These are phyloP conservation scores for Bombus impatiens DNA, from an alignment of 1,140 invertebrate species.

Conservation along the genomic window DNA sequence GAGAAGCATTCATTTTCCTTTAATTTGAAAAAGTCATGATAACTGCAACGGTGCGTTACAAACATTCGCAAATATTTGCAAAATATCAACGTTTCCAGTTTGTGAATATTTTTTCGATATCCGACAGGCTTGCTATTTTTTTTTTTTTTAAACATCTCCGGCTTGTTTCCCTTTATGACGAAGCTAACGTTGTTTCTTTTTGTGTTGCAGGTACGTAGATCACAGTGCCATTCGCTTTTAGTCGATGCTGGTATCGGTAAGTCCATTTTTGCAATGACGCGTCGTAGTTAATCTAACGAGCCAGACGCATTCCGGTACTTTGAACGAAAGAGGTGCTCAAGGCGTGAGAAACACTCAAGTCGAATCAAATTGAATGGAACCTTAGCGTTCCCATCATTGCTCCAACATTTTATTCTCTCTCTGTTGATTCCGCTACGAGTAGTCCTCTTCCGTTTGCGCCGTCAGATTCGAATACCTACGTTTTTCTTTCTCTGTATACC, in stretches of 20 bases:
- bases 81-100: not conserved
- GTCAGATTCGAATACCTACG: not conserved
- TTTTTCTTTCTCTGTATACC: not conserved
- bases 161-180: not conserved
- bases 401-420: conserved; percentile 20
- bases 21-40: not conserved
- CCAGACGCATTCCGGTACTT: conserved; percentile 28
- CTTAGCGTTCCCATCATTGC: conserved; percentile 17
- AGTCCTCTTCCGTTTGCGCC: not conserved
- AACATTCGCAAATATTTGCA: too few species aligned
- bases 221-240: conserved; percentile 12
- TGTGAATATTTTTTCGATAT: not conserved
- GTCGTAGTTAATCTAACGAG: conserved; percentile 38
- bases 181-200: conserved; percentile 11
- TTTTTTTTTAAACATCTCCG: not conserved
- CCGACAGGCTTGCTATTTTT: not conserved
- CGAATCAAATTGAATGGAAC: conserved; percentile 41
- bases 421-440: not conserved
- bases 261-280: conserved; percentile 41
- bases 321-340: conserved; percentile 28
- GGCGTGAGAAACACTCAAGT: conserved; percentile 32
- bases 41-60: not conserved
- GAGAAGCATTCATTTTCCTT: not conserved
- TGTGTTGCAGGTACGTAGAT: conserved; percentile 67
- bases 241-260: conserved; percentile 38